These are phyloP conservation scores for Conomelus anceps DNA, from an alignment of 2,888 invertebrate genomes.

Conservation along the genomic window DNA sequence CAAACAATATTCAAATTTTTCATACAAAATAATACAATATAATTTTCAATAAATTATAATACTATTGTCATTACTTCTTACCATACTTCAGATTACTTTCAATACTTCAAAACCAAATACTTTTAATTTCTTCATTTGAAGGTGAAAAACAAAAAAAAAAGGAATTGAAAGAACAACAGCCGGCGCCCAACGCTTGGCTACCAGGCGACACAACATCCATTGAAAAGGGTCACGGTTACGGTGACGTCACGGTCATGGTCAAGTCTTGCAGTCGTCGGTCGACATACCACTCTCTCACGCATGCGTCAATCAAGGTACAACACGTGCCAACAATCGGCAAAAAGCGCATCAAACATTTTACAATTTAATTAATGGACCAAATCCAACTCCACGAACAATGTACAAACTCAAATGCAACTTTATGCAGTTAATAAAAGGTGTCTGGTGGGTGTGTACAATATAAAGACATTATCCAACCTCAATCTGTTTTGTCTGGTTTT, in stretches of 20 bases:
- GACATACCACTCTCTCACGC: neutral
- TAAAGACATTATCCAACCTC: neutral
- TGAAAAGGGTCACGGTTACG: neutral
- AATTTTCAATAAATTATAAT: too few relatives aligned
- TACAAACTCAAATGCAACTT: neutral
- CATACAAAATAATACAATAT: too few relatives aligned
- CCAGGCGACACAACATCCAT: neutral
- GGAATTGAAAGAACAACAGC: neutral
- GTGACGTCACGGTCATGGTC: neutral
- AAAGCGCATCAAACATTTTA: neutral
- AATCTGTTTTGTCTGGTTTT: neutral
- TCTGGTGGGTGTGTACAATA: neutral
- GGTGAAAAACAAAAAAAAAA: too few relatives aligned
- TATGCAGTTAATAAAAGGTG: neutral
- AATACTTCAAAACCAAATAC: too few relatives aligned
- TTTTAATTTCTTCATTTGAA: too few relatives aligned
- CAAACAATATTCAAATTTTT: too few relatives aligned
- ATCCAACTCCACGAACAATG: neutral
- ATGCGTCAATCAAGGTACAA: neutral
- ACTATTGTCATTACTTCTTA: too few relatives aligned
- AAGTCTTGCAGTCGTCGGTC: too few relatives aligned
- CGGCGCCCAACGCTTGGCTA: neutral
- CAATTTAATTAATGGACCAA: neutral
- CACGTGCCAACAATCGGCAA: neutral
- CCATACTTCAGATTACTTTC: too few relatives aligned